Percentiles rank a stretch among this genome's conserved stretches.
These are phyloP conservation scores for Ectemnius cavifrons DNA, from an alignment of 2,888 invertebrate genomes.

Conservation along the genomic window DNA sequence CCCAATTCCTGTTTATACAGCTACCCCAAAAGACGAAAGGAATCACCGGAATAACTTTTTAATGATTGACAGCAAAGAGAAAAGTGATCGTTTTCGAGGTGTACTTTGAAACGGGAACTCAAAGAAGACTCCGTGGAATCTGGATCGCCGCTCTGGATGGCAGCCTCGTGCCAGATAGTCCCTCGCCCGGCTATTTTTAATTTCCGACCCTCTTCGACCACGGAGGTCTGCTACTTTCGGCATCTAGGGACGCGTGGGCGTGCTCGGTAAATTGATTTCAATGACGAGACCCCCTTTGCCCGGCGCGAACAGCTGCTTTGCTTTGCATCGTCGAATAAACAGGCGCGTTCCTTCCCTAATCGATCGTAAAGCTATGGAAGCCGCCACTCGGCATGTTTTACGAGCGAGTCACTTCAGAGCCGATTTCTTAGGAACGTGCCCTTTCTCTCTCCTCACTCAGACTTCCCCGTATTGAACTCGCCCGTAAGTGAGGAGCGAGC, in stretches of 20 bases:
- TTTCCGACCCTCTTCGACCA: neutral
- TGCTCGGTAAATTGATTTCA: slow-evolving; percentile 39
- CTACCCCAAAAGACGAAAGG: no score
- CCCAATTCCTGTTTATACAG: no score
- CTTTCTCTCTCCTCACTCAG: neutral
- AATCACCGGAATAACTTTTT: no score
- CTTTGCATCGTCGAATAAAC: slow-evolving; percentile 42
- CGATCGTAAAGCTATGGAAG: slow-evolving; percentile 53
- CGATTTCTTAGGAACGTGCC: slow-evolving; percentile 40
- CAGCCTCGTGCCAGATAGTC: no score
- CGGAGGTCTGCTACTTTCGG: neutral
- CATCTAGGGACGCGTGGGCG: slow-evolving; percentile 10
- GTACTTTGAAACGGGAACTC: no score
- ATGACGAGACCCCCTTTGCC: slow-evolving; percentile 21
- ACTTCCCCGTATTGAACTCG: neutral
- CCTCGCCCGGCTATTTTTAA: slow-evolving; percentile 1
- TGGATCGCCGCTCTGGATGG: no score
- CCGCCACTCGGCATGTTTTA: slow-evolving; percentile 30
- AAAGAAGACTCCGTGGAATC: no score
- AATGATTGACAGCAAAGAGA: no score
- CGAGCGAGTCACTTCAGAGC: slow-evolving; percentile 47
- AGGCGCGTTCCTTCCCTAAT: slow-evolving; percentile 38
- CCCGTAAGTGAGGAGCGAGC: neutral
- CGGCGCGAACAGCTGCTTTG: slow-evolving; percentile 39
- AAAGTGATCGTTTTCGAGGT: no score